These are phyloP conservation scores for Phyllotreta striolata DNA, from an alignment of 2,888 invertebrate genomes.

Conservation along the genomic window DNA sequence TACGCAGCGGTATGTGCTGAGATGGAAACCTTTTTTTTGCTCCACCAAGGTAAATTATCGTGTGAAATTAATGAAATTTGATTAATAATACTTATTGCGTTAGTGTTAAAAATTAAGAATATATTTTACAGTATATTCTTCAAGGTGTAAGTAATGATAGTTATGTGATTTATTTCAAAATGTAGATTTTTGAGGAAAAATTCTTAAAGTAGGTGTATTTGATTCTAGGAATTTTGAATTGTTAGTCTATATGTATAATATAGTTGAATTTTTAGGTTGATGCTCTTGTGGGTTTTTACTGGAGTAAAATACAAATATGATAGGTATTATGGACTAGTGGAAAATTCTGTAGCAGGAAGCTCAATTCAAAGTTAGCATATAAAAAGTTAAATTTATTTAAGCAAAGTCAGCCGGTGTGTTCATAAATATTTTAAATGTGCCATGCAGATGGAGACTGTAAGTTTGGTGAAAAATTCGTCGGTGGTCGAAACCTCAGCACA, in stretches of 20 bases:
- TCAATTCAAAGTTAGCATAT: no score
- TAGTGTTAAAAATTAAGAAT: no score
- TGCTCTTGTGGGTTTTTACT: no score
- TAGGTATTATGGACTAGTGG: neutral
- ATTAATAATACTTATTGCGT: neutral
- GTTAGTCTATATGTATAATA: no score
- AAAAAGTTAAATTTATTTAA: neutral
- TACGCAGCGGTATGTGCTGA: conserved; percentile 21
- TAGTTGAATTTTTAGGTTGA: no score
- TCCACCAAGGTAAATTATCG: conserved; percentile 6
- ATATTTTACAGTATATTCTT: no score
- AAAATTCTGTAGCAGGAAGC: neutral
- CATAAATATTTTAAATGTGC: conserved; percentile 16
- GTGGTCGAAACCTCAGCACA: conserved; percentile 8
- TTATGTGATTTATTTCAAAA: no score
- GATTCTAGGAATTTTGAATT: no score
- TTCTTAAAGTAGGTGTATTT: no score
- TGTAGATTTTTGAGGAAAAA: no score
- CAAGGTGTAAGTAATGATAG: no score
- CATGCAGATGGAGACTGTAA: neutral
- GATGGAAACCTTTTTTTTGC: conserved; percentile 1
- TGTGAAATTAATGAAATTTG: conserved; percentile 4
- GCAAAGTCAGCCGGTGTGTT: conserved; percentile 1
- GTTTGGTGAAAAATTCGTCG: conserved; percentile 6
- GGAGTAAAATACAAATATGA: no score